Base-by-base conservation (phyloP, 2,888 invertebrate genomes). In the Diplazon laetatorius region DNA sequence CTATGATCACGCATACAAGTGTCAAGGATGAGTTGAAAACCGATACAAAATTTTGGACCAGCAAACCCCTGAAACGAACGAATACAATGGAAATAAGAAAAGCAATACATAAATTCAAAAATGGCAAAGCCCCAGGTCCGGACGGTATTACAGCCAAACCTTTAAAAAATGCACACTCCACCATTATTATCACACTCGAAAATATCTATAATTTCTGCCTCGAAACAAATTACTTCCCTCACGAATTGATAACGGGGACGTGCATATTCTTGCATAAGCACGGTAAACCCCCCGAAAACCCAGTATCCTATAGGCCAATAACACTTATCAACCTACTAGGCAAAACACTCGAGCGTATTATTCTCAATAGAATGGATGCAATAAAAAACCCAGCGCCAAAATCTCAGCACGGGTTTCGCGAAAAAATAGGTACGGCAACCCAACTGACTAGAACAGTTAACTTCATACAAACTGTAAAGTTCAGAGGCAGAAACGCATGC, bases 371-470 rank as follows among this genome's bases (percentile, higher is more conserved):
- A 60, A 60, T 60, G 60, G 60, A 16, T 25, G 14, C 65, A 65
- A 65, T 65, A 20, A 48, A 65, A 65, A 50, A 48, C n/a, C 14
- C 39, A 65, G n/a, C 14, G 37, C 69, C 62, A 25, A 62, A 69
- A 18, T 62, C 62, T n/a, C 69, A 75, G n/a, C 75, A 62, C 20
- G 75, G 75, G 9, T 75, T 75, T n/a, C 50, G 60, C 22, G 48
- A 59, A 46, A 14, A 22, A 25, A 39, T 68, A 10, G 35, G 63
- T 10, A 75, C 69, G 2, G 25, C 57, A 18, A 73, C 65, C 2
- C 75, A 69, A 30, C 25, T 69, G 37, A 25, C 52, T 2, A 60
- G 62, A 50, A 69, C 62, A 9, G 16, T 68, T 37, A 22, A 50
- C 25, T 16, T 10, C 10, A 18, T 73, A n/a, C 50, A 63, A 52